Evolutionary conservation across 2,888 invertebrate genomes (phyloP).

Genomic region (Acleris sparsana): DNA sequence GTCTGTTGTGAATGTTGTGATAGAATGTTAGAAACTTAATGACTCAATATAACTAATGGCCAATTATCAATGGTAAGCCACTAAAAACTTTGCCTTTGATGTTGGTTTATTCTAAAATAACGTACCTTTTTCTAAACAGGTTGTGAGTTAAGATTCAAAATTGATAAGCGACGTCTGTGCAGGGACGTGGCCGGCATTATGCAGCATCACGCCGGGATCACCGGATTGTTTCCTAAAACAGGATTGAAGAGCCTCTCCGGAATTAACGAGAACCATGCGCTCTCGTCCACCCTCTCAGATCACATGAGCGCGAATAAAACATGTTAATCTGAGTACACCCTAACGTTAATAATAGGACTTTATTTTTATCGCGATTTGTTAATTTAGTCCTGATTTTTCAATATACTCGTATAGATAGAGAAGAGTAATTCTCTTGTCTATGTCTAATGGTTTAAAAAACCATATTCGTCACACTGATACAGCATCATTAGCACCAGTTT

Average conservation of each 20-base stretch:
- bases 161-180: conserved; percentile 61
- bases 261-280: conserved; percentile 57
- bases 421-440: no score
- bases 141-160: conserved; percentile 60
- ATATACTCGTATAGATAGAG: no score
- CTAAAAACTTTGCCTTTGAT: no score
- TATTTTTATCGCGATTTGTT: neutral
- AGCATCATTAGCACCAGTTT: no score
- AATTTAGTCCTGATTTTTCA: neutral
- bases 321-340: neutral
- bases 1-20: no score
- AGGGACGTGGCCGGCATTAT: conserved; percentile 70
- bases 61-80: no score
- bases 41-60: no score
- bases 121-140: conserved; percentile 40
- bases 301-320: conserved; percentile 2
- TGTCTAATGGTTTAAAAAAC: no score
- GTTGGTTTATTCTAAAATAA: neutral
- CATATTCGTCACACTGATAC: no score
- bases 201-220: conserved; percentile 81
- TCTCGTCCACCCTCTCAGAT: conserved; percentile 16
- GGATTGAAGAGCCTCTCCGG: conserved; percentile 67
- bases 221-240: conserved; percentile 78
- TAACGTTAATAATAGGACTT: neutral
- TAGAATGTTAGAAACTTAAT: no score